phyloP scores from a whole-genome alignment of 2,888 invertebrate genomes.

The Agrilus mali region DNA sequence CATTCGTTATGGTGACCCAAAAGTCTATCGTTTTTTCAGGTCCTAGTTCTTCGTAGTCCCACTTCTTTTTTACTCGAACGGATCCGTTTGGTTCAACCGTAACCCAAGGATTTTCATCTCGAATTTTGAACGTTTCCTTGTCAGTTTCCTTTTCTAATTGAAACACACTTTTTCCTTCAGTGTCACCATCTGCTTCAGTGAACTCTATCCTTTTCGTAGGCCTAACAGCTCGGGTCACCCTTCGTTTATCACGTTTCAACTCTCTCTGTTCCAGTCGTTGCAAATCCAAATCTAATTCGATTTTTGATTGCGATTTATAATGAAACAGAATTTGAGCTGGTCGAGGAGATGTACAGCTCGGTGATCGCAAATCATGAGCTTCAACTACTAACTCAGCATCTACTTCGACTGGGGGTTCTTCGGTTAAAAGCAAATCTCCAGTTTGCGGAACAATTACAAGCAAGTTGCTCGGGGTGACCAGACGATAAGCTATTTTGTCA shows the following conservation, averaged over 20 bases:
- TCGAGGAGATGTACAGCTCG: constrained; percentile 54
- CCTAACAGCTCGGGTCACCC: constrained; percentile 80
- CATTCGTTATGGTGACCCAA: constrained; percentile 88
- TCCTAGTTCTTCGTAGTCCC: constrained; percentile 91
- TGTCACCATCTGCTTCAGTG: constrained; percentile 80
- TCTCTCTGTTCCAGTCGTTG: constrained; percentile 35
- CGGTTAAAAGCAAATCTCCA: constrained; percentile 74
- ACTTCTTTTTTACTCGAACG: constrained; percentile 88
- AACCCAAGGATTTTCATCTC: constrained; percentile 90
- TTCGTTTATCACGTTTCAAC: constrained; percentile 57
- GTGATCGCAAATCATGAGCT: constrained; percentile 70
- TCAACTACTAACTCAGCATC: constrained; percentile 57
- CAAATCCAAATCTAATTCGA: constrained; percentile 43
- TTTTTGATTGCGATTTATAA: constrained; percentile 44
- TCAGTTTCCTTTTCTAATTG: constrained; percentile 85
- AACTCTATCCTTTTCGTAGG: constrained; percentile 91
- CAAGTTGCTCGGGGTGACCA: constrained; percentile 67
- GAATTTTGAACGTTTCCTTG: constrained; percentile 82
- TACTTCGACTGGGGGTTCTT: constrained; percentile 54
- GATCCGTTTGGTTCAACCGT: constrained; percentile 85
- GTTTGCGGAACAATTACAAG: constrained; percentile 88
- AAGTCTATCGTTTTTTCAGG: constrained; percentile 93
- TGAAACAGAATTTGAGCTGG: constrained; percentile 68
- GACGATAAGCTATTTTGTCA: constrained; percentile 79
- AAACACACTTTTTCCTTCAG: constrained; percentile 78